Percentiles rank a stretch among this genome's conserved stretches.
Evolutionary conservation across 2,797 vertebrate species (phyloP).

Genomic region (Calcarius lapponicus): DNA sequence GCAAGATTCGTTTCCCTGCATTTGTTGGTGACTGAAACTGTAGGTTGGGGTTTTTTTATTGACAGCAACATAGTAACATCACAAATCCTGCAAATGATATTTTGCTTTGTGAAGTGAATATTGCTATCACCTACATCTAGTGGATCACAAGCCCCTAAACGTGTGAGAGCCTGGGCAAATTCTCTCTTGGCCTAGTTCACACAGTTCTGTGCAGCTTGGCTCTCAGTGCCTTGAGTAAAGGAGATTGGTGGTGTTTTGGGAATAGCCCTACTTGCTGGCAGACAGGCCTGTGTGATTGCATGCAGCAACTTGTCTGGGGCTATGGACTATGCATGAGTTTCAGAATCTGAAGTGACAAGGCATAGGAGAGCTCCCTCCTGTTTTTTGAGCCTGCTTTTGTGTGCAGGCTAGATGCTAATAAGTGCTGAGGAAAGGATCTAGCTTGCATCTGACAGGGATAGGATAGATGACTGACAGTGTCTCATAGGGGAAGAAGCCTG

Average conservation of each 20-base stretch:
- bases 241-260: not conserved
- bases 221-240: not conserved
- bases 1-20: not conserved
- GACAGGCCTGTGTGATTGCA: not conserved
- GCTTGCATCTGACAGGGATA: not conserved
- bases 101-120: not conserved
- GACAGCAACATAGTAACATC: not conserved
- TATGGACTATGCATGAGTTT: not conserved
- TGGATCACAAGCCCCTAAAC: not conserved
- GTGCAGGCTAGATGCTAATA: not conserved
- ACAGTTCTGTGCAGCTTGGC: not conserved
- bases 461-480: not conserved
- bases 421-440: not conserved
- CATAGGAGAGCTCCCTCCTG: not conserved
- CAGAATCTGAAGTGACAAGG: not conserved
- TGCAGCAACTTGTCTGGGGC: not conserved
- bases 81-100: not conserved
- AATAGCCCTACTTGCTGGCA: not conserved
- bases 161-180: not conserved
- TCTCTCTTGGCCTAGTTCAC: not conserved
- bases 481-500: not conserved
- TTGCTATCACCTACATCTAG: not conserved
- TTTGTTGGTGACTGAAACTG: not conserved
- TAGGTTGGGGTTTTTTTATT: not conserved
- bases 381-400: not conserved